Evolutionary conservation across 2,797 vertebrate species (phyloP), one percentile per base, ranked within the genome.

Genomic region (Melanogrammus aeglefinus): DNA sequence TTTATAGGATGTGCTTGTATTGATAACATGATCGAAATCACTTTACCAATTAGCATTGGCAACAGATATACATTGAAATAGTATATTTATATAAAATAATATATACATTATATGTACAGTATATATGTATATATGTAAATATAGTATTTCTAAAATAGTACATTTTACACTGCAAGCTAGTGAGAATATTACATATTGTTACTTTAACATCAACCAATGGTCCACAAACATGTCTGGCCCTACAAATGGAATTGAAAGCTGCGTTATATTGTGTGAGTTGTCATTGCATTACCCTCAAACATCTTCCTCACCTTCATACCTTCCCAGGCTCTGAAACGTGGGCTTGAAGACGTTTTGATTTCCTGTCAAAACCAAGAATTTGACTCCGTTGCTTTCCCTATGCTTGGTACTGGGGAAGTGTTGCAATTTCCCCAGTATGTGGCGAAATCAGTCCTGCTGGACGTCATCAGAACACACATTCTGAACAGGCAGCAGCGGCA

Each of bases 331-430:
- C 78, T 94, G 73, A 86, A 81, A 51, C 33, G 75, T 6, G 79
- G 88, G 18, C 75, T 92, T 35, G 79, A 33, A 41, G 80, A 72
- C 0, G 31, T 82, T 14, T 81, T 94, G 36, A 5, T 66, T 9
- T 77, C 29, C 70, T 94, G 92, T 80, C 75, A 77, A 0, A 63
- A 4, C 3, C 78, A 14, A 75, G 84, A 79, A 9, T 88, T 84
- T 24, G 33, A 33, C 14, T 93, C 92, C 2, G 80, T 93, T 27
- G 88, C 88, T 8, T 36, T 94, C 72, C 92, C 93, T 0, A 77
- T 88, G 27, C 78, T 93, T 1, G 93, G 92, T 7, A 81, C 89
- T 0, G 92, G 92, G 0, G n/a, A 7, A 0, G 66, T 66, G 14
- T 78, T 93, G 1, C 5, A 27, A 14, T 93, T 92, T 47, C 91